A percentile compares a stretch with the other conserved stretches of the same genome.
These are phyloP conservation scores for Hypotaenidia okinawae DNA, from an alignment of 2,797 vertebrate species.

Conservation along the genomic window DNA sequence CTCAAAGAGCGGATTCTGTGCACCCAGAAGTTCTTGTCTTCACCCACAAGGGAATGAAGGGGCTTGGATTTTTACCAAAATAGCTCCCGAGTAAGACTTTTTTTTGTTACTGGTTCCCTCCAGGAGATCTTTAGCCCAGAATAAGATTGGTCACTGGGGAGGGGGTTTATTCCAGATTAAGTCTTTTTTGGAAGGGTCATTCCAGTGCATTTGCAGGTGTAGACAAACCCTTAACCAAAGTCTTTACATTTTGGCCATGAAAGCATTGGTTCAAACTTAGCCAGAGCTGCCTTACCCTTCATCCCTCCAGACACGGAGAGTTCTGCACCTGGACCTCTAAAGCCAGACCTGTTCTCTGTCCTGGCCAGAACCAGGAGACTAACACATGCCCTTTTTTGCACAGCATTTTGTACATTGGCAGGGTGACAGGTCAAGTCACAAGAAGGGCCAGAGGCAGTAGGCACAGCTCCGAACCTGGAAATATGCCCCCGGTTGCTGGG, in stretches of 20 bases:
- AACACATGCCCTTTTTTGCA: neutral
- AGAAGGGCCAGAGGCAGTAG: neutral
- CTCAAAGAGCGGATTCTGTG: neutral
- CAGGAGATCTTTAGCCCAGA: neutral
- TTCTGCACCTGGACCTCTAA: neutral
- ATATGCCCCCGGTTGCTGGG: rapidly evolving
- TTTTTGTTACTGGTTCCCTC: neutral
- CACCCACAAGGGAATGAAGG: neutral
- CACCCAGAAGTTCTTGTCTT: neutral
- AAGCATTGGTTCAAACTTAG: neutral
- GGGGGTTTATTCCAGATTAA: neutral
- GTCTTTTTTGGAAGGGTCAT: neutral
- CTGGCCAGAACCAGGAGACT: no score
- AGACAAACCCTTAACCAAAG: neutral
- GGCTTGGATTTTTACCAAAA: neutral
- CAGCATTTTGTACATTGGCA: neutral
- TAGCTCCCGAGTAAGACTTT: neutral
- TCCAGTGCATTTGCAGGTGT: neutral
- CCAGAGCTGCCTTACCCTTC: neutral
- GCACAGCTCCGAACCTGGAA: neutral
- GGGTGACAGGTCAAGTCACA: neutral
- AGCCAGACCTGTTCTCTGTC: neutral
- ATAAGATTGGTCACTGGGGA: neutral
- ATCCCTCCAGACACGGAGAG: neutral
- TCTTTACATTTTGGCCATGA: neutral